Evolutionary conservation across 1,140 invertebrate genomes (phyloP), one percentile per base, ranked within the genome.

Genomic region (Eriocheir sinensis): DNA sequence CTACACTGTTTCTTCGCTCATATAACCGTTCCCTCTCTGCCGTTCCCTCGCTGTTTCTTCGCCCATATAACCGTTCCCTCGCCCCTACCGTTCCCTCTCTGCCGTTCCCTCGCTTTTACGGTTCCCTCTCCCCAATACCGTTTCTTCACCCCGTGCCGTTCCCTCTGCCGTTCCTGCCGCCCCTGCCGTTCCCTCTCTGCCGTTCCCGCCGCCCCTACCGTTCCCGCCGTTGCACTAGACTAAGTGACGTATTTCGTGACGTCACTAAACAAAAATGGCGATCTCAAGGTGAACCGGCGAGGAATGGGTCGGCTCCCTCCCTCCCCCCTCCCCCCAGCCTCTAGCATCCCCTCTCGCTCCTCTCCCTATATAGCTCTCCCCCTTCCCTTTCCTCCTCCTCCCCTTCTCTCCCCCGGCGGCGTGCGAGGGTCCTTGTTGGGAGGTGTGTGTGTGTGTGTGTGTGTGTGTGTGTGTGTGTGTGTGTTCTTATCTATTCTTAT

Each of bases 231-330:
- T 80, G 79, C 15, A 21, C 30, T 53, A 36, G 48, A 32, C 38
- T 88, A 41, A 85, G 80, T 93, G 80, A 93, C 91, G 81, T 81
- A 30, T 53, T 83, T n/a, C 36, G 86, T 93, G 91, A 86, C 91
- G 91, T 93, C 91, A 93, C 79, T 40, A 36, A 83, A 83, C 91
- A 93, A 93, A 93, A 93, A 93, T 93, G 91, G 91, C 91, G 40
- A 44, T 93, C 91, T 93, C 91, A 93, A 93, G 91, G 89, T 90
- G 89, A 90, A 90, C 89, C 72, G 48, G 91, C 80, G 15, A 48
- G 27, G 40, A 30, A 53, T 41, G n/a, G 91, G 30, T 91, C 90
- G 32, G 15, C 44, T 9, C 48, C 89, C 48, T 3, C 48, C 48
- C 36, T 36, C 36, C 48, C 60, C 89, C 32, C 44, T 48, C 48